phyloP scores from a whole-genome alignment of 1,140 invertebrate genomes.

The Pachyrhynchus sulphureomaculatus region DNA sequence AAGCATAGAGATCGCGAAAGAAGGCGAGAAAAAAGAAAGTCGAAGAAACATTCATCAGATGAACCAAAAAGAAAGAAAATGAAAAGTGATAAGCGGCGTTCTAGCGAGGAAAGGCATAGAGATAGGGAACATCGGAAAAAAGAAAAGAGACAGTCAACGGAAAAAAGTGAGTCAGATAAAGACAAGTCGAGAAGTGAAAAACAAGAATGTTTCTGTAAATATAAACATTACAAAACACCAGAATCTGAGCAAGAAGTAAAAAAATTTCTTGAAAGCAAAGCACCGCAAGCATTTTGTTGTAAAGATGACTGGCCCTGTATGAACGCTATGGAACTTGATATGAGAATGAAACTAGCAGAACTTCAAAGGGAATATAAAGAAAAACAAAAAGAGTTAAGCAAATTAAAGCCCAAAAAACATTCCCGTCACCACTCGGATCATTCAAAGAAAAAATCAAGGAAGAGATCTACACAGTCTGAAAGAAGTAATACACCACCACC shows the following conservation, averaged over 20 bases:
- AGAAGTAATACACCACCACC: constrained; percentile 47
- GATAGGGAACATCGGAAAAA: constrained; percentile 32
- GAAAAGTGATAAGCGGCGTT: constrained; percentile 34
- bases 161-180: constrained; percentile 23
- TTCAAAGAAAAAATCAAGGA: constrained; percentile 51
- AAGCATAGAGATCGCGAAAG: constrained; percentile 30
- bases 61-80: constrained; percentile 41
- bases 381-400: constrained; percentile 77
- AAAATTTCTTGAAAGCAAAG: constrained; percentile 53
- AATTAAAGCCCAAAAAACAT: constrained; percentile 62
- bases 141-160: constrained; percentile 15
- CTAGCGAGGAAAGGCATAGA: constrained; percentile 22
- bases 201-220: constrained; percentile 32
- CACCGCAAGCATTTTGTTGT: constrained; percentile 39
- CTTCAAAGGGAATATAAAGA: constrained; percentile 79
- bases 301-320: constrained; percentile 61
- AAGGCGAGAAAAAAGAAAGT: constrained; percentile 41
- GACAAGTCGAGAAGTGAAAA: constrained; percentile 4
- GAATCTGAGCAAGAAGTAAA: constrained; percentile 54
- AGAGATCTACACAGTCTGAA: constrained; percentile 46
- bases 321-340: constrained; percentile 75
- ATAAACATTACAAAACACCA: constrained; percentile 51
- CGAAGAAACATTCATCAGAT: constrained; percentile 40
- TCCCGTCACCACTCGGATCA: constrained; percentile 42
- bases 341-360: constrained; percentile 76